These are phyloP conservation scores for Drosophila asahinai DNA, from an alignment of 1,140 invertebrate genomes.

Conservation along the genomic window DNA sequence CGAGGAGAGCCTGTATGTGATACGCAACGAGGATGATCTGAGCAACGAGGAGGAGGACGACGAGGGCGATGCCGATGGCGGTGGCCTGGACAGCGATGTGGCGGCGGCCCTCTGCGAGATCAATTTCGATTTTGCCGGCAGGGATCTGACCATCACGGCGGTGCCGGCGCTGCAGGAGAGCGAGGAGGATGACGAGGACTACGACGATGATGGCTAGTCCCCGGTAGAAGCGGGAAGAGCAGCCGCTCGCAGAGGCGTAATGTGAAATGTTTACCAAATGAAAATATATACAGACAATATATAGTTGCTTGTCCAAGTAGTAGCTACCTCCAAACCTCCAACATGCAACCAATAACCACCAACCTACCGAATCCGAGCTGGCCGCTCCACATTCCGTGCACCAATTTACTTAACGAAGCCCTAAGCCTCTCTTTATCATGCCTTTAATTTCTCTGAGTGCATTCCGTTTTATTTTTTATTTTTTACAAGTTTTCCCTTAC, in stretches of 20 bases:
- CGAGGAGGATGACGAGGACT: constrained; percentile 82
- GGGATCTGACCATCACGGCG: constrained; percentile 79
- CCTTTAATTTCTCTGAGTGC: constrained; percentile 50
- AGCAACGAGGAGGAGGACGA: constrained; percentile 71
- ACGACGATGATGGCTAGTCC: constrained; percentile 74
- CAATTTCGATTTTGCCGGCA: constrained; percentile 73
- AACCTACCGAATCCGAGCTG: constrained; percentile 34
- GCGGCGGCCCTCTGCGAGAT: constrained; percentile 69
- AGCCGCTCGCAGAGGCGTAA: constrained; percentile 66
- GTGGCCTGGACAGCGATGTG: constrained; percentile 59
- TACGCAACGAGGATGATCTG: constrained; percentile 77
- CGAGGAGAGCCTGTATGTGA: constrained; percentile 77
- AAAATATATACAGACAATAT: constrained; percentile 74
- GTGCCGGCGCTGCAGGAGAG: constrained; percentile 75
- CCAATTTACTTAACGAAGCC: constrained; percentile 74
- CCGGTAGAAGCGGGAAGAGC: constrained; percentile 2
- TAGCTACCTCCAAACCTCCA: constrained; percentile 45
- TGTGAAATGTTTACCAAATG: constrained; percentile 82
- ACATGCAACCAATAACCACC: constrained; percentile 46
- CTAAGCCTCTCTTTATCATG: constrained; percentile 20
- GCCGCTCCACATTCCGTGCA: constrained; percentile 73
- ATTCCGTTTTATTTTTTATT: constrained; percentile 53
- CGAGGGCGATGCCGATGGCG: constrained; percentile 44
- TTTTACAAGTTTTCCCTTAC: constrained; percentile 29
- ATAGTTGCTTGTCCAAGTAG: constrained; percentile 62